Percentiles rank a stretch among this genome's conserved stretches.
Evolutionary conservation across 2,113 vertebrate species (phyloP).

Genomic region (Furnarius figulus): DNA sequence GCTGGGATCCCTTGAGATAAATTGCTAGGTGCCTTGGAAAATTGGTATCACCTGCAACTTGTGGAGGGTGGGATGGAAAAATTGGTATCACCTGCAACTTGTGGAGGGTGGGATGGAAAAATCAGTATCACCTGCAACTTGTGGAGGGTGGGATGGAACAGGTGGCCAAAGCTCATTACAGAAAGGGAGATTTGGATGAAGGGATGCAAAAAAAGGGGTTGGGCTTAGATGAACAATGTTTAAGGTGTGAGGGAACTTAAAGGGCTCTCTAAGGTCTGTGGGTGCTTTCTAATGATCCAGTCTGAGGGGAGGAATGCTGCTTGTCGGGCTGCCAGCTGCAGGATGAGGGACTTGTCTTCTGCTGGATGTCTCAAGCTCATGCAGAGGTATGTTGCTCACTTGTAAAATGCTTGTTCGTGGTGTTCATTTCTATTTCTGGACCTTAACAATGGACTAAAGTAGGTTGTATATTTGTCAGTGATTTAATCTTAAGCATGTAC

Average conservation of each 20-base stretch:
- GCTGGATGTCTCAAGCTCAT: accelerated
- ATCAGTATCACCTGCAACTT: not conserved
- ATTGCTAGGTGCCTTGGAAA: not conserved
- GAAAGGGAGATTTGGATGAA: not conserved
- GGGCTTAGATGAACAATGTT: accelerated
- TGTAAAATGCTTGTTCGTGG: not conserved
- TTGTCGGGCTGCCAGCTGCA: not conserved
- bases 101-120: not conserved
- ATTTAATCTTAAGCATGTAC: not conserved
- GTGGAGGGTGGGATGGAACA: not conserved
- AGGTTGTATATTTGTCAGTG: not conserved
- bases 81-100: not conserved
- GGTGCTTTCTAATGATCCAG: accelerated
- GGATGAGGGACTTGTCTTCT: not conserved
- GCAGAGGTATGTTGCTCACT: not conserved
- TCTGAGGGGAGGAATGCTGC: accelerated
- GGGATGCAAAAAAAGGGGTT: accelerated
- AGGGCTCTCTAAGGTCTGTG: accelerated
- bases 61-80: not conserved
- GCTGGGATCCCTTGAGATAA: not conserved
- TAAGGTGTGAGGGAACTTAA: accelerated
- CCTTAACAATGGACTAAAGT: not conserved
- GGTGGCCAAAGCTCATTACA: accelerated
- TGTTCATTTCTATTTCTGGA: not conserved
- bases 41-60: not conserved